These are phyloP conservation scores for Gambusia holbrooki DNA, from an alignment of 2,113 vertebrate genomes.

Conservation along the genomic window DNA sequence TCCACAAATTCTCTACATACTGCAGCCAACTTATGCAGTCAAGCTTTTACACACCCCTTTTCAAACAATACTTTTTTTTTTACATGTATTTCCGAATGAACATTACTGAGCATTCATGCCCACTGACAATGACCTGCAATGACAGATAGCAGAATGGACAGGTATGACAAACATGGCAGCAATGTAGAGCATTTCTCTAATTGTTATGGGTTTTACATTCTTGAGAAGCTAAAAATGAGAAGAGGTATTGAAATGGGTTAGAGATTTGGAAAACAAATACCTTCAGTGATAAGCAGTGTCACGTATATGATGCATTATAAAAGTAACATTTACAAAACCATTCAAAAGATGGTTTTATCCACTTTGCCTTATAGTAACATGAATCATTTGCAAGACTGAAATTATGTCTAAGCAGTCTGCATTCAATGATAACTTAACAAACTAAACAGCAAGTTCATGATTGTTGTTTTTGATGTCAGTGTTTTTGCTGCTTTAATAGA, in stretches of 20 bases:
- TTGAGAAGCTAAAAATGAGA: slow-evolving; percentile 3
- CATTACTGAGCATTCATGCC: not conserved
- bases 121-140: slow-evolving; percentile 19
- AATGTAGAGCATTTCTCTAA: slow-evolving; percentile 48
- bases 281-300: slow-evolving; percentile 39
- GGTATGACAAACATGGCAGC: slow-evolving; percentile 26
- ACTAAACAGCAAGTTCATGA: not conserved
- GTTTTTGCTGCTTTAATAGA: no score
- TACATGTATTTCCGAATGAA: slow-evolving; percentile 5
- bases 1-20: slow-evolving; percentile 42
- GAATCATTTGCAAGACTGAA: slow-evolving; percentile 17
- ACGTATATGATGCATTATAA: slow-evolving; percentile 21
- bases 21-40: slow-evolving; percentile 1
- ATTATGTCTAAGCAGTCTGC: slow-evolving; percentile 32
- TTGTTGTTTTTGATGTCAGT: not conserved
- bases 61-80: not conserved
- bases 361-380: no score
- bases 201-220: slow-evolving; percentile 43
- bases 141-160: slow-evolving; percentile 18
- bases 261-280: slow-evolving; percentile 20
- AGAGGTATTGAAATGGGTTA: slow-evolving; percentile 6
- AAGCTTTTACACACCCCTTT: slow-evolving; percentile 13
- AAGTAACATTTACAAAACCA: slow-evolving; percentile 14
- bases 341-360: slow-evolving; percentile 6
- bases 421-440: slow-evolving; percentile 2